Base-by-base conservation (phyloP, 2,888 invertebrate genomes). In the Scelioninae gen. 2 region DNA sequence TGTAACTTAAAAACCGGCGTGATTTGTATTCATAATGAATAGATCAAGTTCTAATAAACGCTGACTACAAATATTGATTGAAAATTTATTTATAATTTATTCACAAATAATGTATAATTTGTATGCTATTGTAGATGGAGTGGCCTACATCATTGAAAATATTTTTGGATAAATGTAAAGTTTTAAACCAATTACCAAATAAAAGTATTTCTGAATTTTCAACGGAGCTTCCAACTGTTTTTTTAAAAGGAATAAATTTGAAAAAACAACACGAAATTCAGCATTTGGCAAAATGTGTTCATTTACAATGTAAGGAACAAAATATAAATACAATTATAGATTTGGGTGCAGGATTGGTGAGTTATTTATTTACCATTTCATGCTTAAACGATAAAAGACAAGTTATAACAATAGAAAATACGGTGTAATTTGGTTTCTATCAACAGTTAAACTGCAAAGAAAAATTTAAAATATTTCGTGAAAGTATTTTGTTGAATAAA, bases 191-290 rank as follows among this genome's bases (percentile, higher is more conserved):
- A 52, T 78, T 88, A 57, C 84, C 84, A 67, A 72, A 61, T 43
- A 80, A 81, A 33, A 63, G 25, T n/a, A 71, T 55, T 16, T 22
- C 50, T 19, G 5, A 65, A 35, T 13, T 57, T 15, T 19, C 73
- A 15, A 37, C 65, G 63, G n/a, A n/a, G n/a, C 55, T 87, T 60
- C 84, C 85, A 9, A 81, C 82, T 57, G 79, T 81, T 19, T 85
- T 86, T 74, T 73, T 70, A 25, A 80, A 75, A 71, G 83, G 87
- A 10, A 81, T 93, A 53, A 89, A 88, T 75, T 74, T 79, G 0
- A 94, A 94, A 80, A 94, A 94, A 82, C 88, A 88, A 70, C 92
- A 94, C 76, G 94, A 94, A 87, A 91, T 94, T 45, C 77, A 88
- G 9, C 86, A 89, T 77, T 84, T 94, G 48, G 89, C 92, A 1